A percentile compares a stretch with the other conserved stretches of the same genome.
phyloP scores from a whole-genome alignment of 2,113 vertebrate species.

The Tragelaphus imberbis region DNA sequence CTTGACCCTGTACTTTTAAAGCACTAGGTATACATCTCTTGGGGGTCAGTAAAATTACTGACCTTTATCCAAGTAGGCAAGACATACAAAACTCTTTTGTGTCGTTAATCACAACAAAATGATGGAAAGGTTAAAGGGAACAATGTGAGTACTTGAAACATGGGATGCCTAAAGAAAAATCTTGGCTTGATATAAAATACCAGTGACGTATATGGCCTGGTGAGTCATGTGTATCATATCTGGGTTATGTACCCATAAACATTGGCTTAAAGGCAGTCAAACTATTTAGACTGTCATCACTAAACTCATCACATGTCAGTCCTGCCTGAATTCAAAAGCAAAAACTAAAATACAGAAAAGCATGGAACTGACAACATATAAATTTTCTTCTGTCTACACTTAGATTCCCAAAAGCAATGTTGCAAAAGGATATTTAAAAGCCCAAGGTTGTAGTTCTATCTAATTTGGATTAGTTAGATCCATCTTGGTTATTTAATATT shows the following conservation, averaged over 20 bases:
- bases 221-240: slow-evolving; percentile 50
- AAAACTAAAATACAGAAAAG: not conserved
- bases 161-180: slow-evolving; percentile 34
- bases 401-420: not conserved
- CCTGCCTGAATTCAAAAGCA: slow-evolving; percentile 8
- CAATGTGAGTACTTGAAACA: slow-evolving; percentile 65
- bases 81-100: slow-evolving; percentile 50
- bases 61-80: slow-evolving; percentile 50
- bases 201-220: slow-evolving; percentile 48
- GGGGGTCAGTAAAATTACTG: slow-evolving; percentile 9
- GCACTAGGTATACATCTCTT: not conserved
- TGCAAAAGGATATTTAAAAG: not conserved
- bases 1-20: not conserved
- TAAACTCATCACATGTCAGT: slow-evolving; percentile 20
- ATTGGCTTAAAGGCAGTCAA: not conserved
- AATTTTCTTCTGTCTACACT: not conserved
- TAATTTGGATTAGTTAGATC: slow-evolving; percentile 19
- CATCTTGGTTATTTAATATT: slow-evolving; percentile 16
- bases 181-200: slow-evolving; percentile 58
- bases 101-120: slow-evolving; percentile 56
- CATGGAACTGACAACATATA: not conserved
- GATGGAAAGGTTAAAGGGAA: slow-evolving; percentile 47
- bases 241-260: slow-evolving; percentile 49
- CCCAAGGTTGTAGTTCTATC: not conserved
- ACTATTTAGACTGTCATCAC: slow-evolving; percentile 35